phyloP scores from a whole-genome alignment of 2,888 invertebrate genomes.

The Malthinus seriepunctatus region DNA sequence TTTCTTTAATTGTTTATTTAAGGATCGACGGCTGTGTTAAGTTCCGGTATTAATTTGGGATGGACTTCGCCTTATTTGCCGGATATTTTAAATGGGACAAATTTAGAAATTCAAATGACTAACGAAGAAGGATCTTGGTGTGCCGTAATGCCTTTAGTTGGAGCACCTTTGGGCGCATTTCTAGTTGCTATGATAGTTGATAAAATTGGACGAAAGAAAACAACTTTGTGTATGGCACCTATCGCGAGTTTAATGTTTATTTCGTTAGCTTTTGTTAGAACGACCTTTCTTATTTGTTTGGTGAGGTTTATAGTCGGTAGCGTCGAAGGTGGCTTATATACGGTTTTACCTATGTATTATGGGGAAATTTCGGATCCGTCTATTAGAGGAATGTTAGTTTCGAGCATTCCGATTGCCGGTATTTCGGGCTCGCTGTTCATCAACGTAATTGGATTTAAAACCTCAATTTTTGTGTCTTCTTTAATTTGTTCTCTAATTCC shows the following conservation, averaged over 20 bases:
- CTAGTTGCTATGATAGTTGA: slow-evolving; percentile 66
- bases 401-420: slow-evolving; percentile 62
- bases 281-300: slow-evolving; percentile 61
- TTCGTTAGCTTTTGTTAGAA: slow-evolving; percentile 61
- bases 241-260: slow-evolving; percentile 63
- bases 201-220: slow-evolving; percentile 64
- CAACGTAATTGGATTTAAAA: slow-evolving; percentile 64
- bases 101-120: slow-evolving; percentile 58
- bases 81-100: slow-evolving; percentile 51
- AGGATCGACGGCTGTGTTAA: slow-evolving; percentile 45
- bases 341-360: slow-evolving; percentile 60
- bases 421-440: slow-evolving; percentile 63
- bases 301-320: slow-evolving; percentile 56
- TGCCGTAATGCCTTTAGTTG: slow-evolving; percentile 67
- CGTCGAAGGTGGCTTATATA: slow-evolving; percentile 54
- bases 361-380: slow-evolving; percentile 63
- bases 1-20: slow-evolving; percentile 17
- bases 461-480: slow-evolving; percentile 60
- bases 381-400: slow-evolving; percentile 63
- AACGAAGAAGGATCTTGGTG: slow-evolving; percentile 63
- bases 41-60: slow-evolving; percentile 52
- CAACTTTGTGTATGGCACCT: slow-evolving; percentile 44
- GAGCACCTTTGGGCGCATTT: slow-evolving; percentile 65
- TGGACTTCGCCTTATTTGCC: slow-evolving; percentile 65
- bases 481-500: slow-evolving; percentile 63